A percentile compares a stretch with the other conserved stretches of the same genome.
Evolutionary conservation across 2,888 invertebrate species (phyloP).

Genomic region (Synanthedon vespiformis): DNA sequence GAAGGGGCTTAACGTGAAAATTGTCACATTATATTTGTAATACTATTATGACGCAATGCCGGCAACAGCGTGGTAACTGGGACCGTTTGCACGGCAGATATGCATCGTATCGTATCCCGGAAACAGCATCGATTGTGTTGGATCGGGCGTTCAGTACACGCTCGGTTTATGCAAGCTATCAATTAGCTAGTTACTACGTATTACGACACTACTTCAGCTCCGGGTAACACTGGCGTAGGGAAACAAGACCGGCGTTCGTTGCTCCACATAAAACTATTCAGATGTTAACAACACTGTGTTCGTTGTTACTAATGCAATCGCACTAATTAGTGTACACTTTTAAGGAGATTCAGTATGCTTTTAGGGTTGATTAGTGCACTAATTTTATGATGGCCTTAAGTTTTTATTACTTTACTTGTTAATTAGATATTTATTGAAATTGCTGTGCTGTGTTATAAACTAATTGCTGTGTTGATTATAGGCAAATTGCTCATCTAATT

Average conservation of each 20-base stretch:
- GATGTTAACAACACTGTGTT: slow-evolving; percentile 23
- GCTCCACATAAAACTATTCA: slow-evolving; percentile 27
- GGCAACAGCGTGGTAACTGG: background rate
- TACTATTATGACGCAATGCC: background rate
- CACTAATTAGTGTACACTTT: slow-evolving; percentile 14
- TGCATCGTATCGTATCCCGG: slow-evolving; percentile 45
- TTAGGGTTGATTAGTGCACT: background rate
- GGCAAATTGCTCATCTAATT: too few relatives aligned
- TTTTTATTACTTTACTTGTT: background rate
- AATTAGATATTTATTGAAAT: background rate
- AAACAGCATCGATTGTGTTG: slow-evolving; percentile 38
- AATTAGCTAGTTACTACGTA: slow-evolving; percentile 55
- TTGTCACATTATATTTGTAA: background rate
- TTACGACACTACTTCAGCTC: slow-evolving; percentile 34
- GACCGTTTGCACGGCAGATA: slow-evolving; percentile 9
- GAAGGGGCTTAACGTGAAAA: background rate
- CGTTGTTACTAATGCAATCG: slow-evolving; percentile 19
- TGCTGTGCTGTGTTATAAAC: too few relatives aligned
- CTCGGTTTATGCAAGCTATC: slow-evolving; percentile 59
- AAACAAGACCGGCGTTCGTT: slow-evolving; percentile 31
- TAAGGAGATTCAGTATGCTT: background rate
- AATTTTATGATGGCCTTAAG: background rate
- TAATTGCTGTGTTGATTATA: background rate
- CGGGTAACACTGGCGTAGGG: slow-evolving; percentile 27
- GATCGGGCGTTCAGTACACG: slow-evolving; percentile 28